A percentile compares a stretch with the other conserved stretches of the same genome.
Conservation (phyloP, 37 sponge, comb jelly and placozoan genomes). For the Aplysina aerophoba region DNA sequence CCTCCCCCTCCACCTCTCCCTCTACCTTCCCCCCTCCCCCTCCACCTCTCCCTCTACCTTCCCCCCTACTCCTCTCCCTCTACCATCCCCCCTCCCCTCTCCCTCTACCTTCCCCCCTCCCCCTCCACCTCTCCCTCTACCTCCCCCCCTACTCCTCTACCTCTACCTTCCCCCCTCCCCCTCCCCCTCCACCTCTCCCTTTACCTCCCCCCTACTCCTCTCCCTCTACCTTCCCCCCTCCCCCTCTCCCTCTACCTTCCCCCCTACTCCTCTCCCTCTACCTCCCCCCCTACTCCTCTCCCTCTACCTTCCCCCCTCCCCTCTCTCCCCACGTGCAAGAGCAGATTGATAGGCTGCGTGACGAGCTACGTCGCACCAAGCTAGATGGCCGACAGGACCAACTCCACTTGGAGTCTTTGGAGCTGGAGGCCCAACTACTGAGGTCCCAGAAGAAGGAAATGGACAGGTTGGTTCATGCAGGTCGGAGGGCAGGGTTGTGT, state of each 20-base stretch:
- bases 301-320: not conserved
- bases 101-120: no score
- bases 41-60: no score
- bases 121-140: no score
- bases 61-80: no score
- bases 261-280: not conserved
- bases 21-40: no score
- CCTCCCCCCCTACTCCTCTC: conserved; percentile 7
- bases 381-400: conserved; percentile 40
- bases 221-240: no score
- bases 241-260: not conserved
- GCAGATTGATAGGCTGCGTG: conserved; percentile 57
- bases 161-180: no score
- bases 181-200: no score
- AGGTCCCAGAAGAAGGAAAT: conserved; percentile 47
- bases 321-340: conserved; percentile 5
- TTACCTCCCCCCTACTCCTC: no score
- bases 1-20: no score
- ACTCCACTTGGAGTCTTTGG: conserved; percentile 42
- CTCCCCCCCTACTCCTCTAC: no score
- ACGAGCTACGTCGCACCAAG: conserved; percentile 38
- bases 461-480: conserved; percentile 41
- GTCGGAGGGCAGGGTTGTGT: not conserved
- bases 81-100: no score
- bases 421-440: conserved; percentile 43